phyloP scores from a whole-genome alignment of 2,888 invertebrate species.

The Drosophila incognita region DNA sequence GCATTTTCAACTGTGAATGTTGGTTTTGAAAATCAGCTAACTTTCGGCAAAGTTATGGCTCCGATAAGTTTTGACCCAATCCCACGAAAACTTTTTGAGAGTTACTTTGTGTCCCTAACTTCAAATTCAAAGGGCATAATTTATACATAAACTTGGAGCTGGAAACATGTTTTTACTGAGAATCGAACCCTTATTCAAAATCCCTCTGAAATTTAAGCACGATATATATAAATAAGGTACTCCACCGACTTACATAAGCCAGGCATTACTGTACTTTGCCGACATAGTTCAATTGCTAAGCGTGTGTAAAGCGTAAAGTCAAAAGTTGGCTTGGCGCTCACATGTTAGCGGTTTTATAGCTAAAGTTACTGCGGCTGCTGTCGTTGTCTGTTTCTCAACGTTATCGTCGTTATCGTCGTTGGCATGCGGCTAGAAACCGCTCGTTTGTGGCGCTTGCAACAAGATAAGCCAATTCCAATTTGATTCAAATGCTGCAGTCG shows the following conservation, averaged over 20 bases:
- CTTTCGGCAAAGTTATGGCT: background rate
- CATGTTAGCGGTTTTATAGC: constrained; percentile 48
- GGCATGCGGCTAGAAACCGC: constrained; percentile 50
- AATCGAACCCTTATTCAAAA: background rate
- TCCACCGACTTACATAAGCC: background rate
- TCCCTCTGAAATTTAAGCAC: background rate
- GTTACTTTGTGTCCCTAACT: background rate
- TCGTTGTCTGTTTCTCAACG: background rate
- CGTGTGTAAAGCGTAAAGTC: constrained; percentile 35
- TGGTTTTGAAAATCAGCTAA: background rate
- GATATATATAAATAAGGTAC: background rate
- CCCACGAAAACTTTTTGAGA: background rate
- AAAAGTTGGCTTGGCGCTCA: constrained; percentile 55
- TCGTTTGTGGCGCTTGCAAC: constrained; percentile 68
- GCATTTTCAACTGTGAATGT: background rate
- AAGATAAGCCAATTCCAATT: constrained; percentile 80
- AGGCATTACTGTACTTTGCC: background rate
- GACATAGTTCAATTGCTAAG: constrained; percentile 21
- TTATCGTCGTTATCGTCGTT: background rate
- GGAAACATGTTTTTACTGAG: background rate
- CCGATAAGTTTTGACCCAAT: background rate
- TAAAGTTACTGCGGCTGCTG: constrained; percentile 1
- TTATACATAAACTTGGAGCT: background rate
- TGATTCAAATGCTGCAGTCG: constrained; percentile 72
- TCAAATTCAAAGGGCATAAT: background rate